Conservation (phyloP, 1,140 invertebrate genomes). For the Leptestheria dahalacensis region DNA sequence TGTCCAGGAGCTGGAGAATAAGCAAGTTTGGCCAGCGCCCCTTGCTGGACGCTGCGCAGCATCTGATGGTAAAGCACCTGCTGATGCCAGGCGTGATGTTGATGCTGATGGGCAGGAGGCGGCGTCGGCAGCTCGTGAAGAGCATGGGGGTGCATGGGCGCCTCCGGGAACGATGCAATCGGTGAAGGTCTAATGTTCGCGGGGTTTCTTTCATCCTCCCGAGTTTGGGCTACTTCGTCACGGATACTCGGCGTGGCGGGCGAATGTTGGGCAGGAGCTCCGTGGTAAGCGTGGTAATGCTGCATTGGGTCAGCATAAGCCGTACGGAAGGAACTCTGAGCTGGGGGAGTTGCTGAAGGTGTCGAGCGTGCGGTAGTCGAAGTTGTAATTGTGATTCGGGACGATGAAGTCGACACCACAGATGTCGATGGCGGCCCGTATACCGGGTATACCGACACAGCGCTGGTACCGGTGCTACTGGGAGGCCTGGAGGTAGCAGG, state of each 20-base stretch:
- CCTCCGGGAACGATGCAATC: background rate
- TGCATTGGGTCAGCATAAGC: background rate
- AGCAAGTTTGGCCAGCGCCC: background rate
- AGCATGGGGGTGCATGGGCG: background rate
- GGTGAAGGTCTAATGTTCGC: background rate
- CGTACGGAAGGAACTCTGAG: background rate
- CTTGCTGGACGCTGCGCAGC: background rate
- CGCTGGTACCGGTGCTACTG: background rate
- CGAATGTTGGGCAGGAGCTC: background rate
- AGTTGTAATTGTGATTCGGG: background rate
- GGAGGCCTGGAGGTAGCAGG: constrained; percentile 1
- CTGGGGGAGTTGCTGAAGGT: background rate
- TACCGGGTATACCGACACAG: constrained; percentile 12
- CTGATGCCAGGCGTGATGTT: background rate
- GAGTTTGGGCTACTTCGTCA: background rate
- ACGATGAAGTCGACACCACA: background rate
- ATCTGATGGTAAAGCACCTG: background rate
- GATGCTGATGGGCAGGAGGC: constrained; percentile 14
- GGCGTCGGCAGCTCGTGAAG: constrained; percentile 11
- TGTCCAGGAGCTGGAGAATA: background rate
- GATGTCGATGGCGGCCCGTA: background rate
- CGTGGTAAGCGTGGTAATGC: background rate
- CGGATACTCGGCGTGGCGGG: background rate
- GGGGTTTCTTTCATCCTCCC: background rate
- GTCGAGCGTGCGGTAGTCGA: constrained; percentile 1